Evolutionary conservation across 2,113 vertebrate species (phyloP).

Genomic region (Dissostichus mawsoni): DNA sequence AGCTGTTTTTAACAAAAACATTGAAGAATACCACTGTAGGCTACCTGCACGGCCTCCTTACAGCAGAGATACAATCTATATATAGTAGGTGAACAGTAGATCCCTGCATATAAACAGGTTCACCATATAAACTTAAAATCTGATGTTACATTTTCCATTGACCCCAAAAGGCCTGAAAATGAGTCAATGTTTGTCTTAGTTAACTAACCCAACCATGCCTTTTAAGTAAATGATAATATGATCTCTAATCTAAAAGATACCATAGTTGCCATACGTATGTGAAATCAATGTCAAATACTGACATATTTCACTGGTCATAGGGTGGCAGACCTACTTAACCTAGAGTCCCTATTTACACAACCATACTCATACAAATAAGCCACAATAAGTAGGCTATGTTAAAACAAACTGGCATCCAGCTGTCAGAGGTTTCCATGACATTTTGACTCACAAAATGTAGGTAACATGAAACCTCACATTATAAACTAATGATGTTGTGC

Average conservation of each 20-base stretch:
- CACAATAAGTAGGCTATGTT: not conserved
- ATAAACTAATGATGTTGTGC: constrained; percentile 5
- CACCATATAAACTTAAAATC: not conserved
- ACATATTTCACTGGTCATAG: not conserved
- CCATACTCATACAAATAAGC: not conserved
- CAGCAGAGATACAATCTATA: not conserved
- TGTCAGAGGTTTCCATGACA: not conserved
- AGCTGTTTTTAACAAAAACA: not conserved
- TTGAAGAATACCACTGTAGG: not conserved
- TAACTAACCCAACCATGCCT: not conserved
- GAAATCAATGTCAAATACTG: not conserved
- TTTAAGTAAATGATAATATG: not conserved
- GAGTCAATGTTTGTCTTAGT: not conserved
- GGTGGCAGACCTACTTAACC: not conserved
- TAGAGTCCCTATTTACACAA: not conserved
- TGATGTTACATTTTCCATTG: not conserved
- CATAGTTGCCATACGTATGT: not conserved
- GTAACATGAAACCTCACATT: not conserved
- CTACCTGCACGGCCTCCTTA: not conserved
- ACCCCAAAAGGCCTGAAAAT: not conserved
- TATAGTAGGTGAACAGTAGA: not conserved
- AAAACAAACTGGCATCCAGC: not conserved
- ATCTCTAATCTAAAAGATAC: not conserved
- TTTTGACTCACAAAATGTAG: not conserved
- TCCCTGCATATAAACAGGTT: not conserved